Base-by-base conservation (phyloP, 2,797 vertebrate species). In the Gymnoscopelus braueri region DNA sequence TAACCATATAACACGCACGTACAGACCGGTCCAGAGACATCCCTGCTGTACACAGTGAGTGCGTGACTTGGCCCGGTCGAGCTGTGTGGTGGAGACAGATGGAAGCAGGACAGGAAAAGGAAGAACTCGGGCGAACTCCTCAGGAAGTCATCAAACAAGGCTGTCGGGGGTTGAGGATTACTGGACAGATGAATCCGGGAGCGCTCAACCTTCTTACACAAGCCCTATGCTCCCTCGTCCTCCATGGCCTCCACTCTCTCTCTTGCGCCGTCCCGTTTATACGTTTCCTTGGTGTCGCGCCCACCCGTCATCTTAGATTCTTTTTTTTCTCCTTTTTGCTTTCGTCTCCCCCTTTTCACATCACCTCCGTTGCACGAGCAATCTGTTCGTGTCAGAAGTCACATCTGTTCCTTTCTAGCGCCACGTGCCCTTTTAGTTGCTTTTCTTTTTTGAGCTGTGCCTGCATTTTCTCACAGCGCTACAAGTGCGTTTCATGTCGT, bases 51-150 rank as follows among this genome's bases (percentile, higher is more conserved):
- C 39, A 44, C 32, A 19, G 5, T 35, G 32, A 35, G 32, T 35
- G 69, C 47, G 29, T 63, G 61, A 57, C 57, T 50, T 15, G 19
- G 65, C 66, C 32, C 60, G 50, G 58, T 58, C 26, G 10, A 54
- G 61, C 23, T 63, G 65, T 29, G 44, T 23, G 49, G n/a, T n/a
- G n/a, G n/a, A n/a, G 58, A 60, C 53, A 73, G 81, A 71, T 67
- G 65, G 66, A 60, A 53, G 56, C 47, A 5, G 54, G 48, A 58
- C 48, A 32, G 32, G 61, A 26, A 29, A 39, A 0, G 10, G 10
- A 8, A n/a, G 19, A 57, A 53, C 19, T 4, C 3, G 9, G 15
- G 39, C 58, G 14, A 1, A 39, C 3, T 24, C 8, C 12, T 55
- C 49, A 62, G 11, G 39, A 64, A 14, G 60, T n/a, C 61, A 23